Conservation (phyloP, 1,140 invertebrate genomes). For the Drosophila ogumai region DNA sequence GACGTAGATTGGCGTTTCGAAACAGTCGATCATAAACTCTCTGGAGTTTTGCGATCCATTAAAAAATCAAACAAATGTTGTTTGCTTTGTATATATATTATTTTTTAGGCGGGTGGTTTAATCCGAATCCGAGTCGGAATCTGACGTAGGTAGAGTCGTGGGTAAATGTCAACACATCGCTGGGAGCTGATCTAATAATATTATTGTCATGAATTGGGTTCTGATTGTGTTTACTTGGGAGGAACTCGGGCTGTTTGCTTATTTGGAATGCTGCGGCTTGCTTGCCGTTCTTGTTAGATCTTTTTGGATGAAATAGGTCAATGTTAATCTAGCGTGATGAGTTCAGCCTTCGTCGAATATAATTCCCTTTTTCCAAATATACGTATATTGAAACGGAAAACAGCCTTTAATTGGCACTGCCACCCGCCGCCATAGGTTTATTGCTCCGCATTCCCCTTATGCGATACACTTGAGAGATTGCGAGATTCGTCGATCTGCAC, state of each 20-base stretch:
- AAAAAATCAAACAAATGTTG: slow-evolving; percentile 33
- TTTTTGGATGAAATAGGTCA: slow-evolving; percentile 45
- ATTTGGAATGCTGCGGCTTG: slow-evolving; percentile 18
- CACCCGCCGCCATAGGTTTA: slow-evolving; percentile 29
- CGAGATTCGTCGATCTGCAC: slow-evolving; percentile 32
- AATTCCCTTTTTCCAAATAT: background rate
- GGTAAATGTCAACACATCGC: slow-evolving; percentile 45
- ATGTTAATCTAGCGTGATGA: slow-evolving; percentile 54
- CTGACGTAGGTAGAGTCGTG: slow-evolving; percentile 28
- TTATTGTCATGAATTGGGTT: slow-evolving; percentile 58
- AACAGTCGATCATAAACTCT: slow-evolving; percentile 17
- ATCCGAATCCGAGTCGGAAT: slow-evolving; percentile 5
- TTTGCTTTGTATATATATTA: background rate
- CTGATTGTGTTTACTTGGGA: slow-evolving; percentile 49
- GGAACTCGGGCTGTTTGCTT: slow-evolving; percentile 13
- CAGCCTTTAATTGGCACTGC: slow-evolving; percentile 15
- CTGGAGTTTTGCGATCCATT: slow-evolving; percentile 29
- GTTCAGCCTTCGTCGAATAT: slow-evolving; percentile 45
- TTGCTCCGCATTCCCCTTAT: background rate
- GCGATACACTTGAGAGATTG: slow-evolving; percentile 33
- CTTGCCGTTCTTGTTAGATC: slow-evolving; percentile 39
- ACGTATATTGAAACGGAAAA: background rate
- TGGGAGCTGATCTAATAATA: slow-evolving; percentile 65
- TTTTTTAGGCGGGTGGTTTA: background rate
- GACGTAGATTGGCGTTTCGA: slow-evolving; percentile 51